Percentiles rank a stretch among this genome's conserved stretches.
Conservation (phyloP, 2,797 vertebrate species). For the Limnodromus scolopaceus region DNA sequence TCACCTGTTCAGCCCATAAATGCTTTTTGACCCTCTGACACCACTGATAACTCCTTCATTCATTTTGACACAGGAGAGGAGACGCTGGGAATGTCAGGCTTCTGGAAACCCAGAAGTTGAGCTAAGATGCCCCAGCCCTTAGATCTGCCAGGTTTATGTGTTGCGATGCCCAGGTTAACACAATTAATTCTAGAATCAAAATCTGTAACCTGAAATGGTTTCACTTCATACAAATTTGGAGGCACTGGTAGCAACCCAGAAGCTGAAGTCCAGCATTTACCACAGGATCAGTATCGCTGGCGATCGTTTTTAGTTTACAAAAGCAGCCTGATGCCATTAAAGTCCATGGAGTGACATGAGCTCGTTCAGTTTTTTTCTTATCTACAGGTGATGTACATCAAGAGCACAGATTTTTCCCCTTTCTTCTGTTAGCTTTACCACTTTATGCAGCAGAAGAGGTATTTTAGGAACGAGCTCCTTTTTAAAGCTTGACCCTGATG, state of each 20-base stretch:
- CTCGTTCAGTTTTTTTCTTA: not conserved
- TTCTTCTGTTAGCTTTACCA: not conserved
- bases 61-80: not conserved
- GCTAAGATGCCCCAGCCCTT: not conserved
- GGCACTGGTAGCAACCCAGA: not conserved
- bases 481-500: not conserved
- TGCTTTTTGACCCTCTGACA: not conserved
- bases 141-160: not conserved
- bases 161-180: not conserved
- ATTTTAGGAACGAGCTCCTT: not conserved
- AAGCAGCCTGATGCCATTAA: not conserved
- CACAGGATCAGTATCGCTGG: not conserved
- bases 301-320: rapidly evolving
- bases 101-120: not conserved
- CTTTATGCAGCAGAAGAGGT: not conserved
- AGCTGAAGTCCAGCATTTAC: not conserved
- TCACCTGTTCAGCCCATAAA: not conserved
- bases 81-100: not conserved
- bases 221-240: not conserved
- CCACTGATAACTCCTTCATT: not conserved
- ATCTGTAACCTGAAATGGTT: not conserved
- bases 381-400: not conserved
- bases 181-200: not conserved
- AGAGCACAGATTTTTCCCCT: not conserved
- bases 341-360: not conserved